Base-by-base conservation (phyloP, 2,113 vertebrate genomes). In the Ariopsis seemanni region DNA sequence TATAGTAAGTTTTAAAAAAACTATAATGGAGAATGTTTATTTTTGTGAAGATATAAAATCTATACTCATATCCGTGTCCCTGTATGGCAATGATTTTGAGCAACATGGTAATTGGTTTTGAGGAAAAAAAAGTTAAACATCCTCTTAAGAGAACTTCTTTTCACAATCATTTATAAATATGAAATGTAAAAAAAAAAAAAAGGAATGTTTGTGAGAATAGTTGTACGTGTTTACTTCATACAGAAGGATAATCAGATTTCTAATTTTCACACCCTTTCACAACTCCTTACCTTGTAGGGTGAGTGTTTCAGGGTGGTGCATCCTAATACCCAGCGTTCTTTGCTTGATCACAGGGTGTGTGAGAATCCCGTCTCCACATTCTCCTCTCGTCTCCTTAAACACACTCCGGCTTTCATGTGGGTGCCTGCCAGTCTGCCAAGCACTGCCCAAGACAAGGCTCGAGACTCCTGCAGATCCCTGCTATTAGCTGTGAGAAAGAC, bases 361-460 rank as follows among this genome's bases (percentile, higher is more conserved):
- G 71, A 80, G 78, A 88, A 83, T 82, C 83, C 71, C 58, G 85
- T 88, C 90, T 89, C 88, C 86, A 85, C 88, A 87, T 91, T 88
- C 87, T 89, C 85, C 77, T 84, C 86, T 80, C 83, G 77, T 88
- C 88, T 90, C 77, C 82, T 74, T 88, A 90, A 90, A 90, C 88
- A 88, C 91, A 85, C 85, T 82, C 85, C 53, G 81, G 87, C 88
- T 85, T 87, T 82, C 42, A 63, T 82, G 74, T 88, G 86, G 91
- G 91, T 91, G 91, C 91, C 91, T 89, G 89, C 91, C 89, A 91
- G 91, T 86, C 88, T 90, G 89, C 87, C 84, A 88, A 89, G 77
- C 72, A 79, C 89, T 82, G 88, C 83, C 88, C 91, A 90, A 84
- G 83, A 83, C 88, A 88, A 85, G 89, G 74, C 84, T 77, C 82